phyloP scores from a whole-genome alignment of 2,797 vertebrate species.

The Sebastes minor region DNA sequence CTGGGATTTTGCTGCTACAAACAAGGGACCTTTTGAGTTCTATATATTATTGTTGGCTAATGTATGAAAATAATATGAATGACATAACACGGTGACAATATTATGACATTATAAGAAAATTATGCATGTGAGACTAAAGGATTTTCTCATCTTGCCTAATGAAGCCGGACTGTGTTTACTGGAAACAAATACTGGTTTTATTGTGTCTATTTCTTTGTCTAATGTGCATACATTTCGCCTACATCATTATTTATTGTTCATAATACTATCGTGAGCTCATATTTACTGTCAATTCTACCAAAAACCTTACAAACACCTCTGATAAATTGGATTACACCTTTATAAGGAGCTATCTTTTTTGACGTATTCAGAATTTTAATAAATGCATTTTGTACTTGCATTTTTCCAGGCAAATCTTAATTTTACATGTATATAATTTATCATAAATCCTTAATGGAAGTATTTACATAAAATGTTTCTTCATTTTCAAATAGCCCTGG shows the following conservation, averaged over 20 bases:
- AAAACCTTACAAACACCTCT: neutral
- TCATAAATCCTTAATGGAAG: neutral
- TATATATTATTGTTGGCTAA: neutral
- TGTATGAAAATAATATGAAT: neutral
- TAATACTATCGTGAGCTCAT: neutral
- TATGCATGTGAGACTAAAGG: rapidly evolving
- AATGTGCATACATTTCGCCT: neutral
- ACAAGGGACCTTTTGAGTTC: neutral
- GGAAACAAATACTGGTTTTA: neutral
- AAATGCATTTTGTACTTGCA: neutral
- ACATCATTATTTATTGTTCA: neutral
- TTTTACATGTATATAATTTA: neutral
- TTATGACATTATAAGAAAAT: neutral
- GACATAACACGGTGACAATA: neutral
- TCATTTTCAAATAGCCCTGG: neutral
- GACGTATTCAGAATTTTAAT: neutral
- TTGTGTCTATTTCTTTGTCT: neutral
- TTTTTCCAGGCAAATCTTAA: neutral
- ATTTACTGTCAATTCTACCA: neutral
- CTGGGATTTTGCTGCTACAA: neutral
- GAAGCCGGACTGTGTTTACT: neutral
- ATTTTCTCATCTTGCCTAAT: neutral
- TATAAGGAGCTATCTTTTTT: neutral
- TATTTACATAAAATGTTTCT: neutral
- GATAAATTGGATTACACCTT: neutral